phyloP scores from a whole-genome alignment of 2,113 vertebrate species.

The Mungos mungo region DNA sequence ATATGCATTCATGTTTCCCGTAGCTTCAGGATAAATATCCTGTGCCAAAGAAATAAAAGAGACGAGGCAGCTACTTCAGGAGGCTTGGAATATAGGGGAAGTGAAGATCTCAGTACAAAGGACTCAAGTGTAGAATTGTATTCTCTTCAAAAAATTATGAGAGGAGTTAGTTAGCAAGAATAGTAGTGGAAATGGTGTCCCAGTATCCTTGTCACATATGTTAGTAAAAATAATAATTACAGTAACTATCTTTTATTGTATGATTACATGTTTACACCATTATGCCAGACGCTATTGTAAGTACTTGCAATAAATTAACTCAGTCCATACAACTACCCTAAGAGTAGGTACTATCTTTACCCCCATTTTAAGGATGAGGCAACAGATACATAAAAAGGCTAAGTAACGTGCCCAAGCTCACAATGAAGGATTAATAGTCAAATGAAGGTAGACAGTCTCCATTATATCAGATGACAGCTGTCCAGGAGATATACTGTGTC shows the following conservation, averaged over 20 bases:
- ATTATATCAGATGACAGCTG: background rate
- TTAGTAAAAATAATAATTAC: background rate
- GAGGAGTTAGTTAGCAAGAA: slow-evolving; percentile 15
- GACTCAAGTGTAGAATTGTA: background rate
- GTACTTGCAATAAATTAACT: background rate
- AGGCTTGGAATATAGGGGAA: background rate
- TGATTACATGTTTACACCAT: background rate
- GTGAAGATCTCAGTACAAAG: background rate
- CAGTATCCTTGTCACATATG: background rate
- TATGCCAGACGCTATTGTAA: background rate
- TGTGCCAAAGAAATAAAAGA: slow-evolving; percentile 23
- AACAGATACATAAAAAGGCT: background rate
- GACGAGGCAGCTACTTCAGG: background rate
- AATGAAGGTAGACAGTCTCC: background rate
- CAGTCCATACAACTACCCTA: background rate
- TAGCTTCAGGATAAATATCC: slow-evolving; percentile 29
- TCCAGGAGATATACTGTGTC: background rate
- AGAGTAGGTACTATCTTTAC: background rate
- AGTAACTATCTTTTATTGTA: background rate
- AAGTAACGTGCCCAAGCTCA: background rate
- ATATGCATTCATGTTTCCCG: background rate
- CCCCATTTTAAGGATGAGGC: background rate
- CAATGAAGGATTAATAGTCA: background rate
- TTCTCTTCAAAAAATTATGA: slow-evolving; percentile 18
- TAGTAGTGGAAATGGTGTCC: background rate